Evolutionary conservation across 2,113 vertebrate species (phyloP).

Genomic region (Cochlearius cochlearius): DNA sequence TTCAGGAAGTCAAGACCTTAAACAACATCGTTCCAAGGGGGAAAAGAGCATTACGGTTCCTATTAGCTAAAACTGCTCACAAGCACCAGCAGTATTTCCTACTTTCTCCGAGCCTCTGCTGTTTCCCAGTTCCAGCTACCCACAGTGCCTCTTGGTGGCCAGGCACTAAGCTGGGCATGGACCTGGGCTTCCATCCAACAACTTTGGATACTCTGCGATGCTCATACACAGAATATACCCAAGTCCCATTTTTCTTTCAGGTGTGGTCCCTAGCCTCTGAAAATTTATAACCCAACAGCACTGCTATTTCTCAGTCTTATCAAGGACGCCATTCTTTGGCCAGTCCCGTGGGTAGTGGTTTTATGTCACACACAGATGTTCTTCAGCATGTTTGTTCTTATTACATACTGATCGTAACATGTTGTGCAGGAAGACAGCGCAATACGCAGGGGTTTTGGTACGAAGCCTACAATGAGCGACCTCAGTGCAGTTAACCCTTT

Average conservation of each 20-base stretch:
- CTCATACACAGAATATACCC: neutral
- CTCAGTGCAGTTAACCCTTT: neutral
- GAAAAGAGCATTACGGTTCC: neutral
- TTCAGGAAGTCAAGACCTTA: neutral
- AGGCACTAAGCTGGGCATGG: neutral
- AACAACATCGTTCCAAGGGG: neutral
- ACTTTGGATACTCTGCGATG: neutral
- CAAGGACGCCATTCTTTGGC: neutral
- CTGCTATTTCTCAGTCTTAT: neutral
- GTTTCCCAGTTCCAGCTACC: neutral
- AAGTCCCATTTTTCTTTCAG: neutral
- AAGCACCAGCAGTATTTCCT: neutral
- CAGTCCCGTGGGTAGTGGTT: neutral
- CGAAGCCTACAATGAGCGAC: fast-evolving
- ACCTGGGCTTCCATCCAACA: neutral
- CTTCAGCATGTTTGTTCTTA: neutral
- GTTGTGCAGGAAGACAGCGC: fast-evolving
- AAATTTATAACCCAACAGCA: neutral
- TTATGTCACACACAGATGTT: fast-evolving
- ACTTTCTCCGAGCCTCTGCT: neutral
- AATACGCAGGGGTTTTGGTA: fast-evolving
- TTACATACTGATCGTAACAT: fast-evolving
- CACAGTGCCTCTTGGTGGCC: neutral
- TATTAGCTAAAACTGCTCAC: neutral
- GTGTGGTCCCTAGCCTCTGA: neutral